Percentiles rank a stretch among this genome's conserved stretches.
Conservation (phyloP, 1,140 invertebrate species). For the Brachionus angularis region DNA sequence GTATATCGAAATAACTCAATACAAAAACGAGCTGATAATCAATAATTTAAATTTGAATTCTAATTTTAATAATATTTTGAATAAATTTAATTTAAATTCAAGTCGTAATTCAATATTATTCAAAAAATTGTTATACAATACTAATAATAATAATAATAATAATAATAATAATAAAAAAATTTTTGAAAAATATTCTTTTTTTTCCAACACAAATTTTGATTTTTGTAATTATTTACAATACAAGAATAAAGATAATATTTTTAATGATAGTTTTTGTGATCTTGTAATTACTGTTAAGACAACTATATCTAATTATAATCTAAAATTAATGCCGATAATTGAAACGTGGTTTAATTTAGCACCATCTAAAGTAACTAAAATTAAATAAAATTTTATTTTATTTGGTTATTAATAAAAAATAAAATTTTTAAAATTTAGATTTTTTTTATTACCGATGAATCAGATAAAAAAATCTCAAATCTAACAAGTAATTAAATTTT, state of each 20-base stretch:
- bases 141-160: not conserved
- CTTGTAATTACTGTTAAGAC: constrained; percentile 30
- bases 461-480: not conserved
- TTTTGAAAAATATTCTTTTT: not conserved
- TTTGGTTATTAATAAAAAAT: not conserved
- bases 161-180: not conserved
- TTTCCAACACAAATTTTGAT: not conserved
- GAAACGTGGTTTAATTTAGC: constrained; percentile 12
- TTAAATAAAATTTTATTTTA: not conserved
- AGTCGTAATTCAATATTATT: too few relatives aligned
- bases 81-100: too few relatives aligned
- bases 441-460: constrained; percentile 31
- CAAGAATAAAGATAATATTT: not conserved
- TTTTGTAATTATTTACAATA: not conserved
- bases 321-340: constrained; percentile 10
- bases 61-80: too few relatives aligned
- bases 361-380: not conserved
- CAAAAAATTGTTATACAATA: not conserved
- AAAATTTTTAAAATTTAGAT: not conserved
- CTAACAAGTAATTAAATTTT: not conserved
- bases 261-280: not conserved
- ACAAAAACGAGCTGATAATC: too few relatives aligned
- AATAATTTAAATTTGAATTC: too few relatives aligned
- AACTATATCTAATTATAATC: constrained; percentile 20
- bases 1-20: too few relatives aligned